Conservation (phyloP, 2,888 invertebrate species). For the Atherix ibis region DNA sequence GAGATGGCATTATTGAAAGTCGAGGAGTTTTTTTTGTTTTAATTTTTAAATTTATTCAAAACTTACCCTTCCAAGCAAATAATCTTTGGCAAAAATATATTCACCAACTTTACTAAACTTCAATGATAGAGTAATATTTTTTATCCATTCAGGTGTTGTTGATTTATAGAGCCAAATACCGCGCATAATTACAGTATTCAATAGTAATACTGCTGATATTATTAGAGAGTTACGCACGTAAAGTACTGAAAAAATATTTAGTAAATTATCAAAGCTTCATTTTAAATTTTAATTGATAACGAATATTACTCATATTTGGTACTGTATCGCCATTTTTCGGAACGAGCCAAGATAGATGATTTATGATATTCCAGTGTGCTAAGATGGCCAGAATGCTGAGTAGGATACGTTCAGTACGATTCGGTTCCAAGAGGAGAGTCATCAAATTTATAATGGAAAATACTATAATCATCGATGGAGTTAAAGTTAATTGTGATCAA, state of each 20-base stretch:
- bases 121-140: conserved; percentile 7
- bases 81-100: conserved; percentile 11
- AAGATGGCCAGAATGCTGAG: conserved; percentile 43
- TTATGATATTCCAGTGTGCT: conserved; percentile 43
- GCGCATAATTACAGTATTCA: conserved; percentile 11
- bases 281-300: too few species aligned
- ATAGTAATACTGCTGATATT: conserved; percentile 10
- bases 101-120: conserved; percentile 11
- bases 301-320: conserved; percentile 41
- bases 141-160: conserved; percentile 11
- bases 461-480: conserved; percentile 31
- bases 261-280: too few species aligned
- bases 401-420: conserved; percentile 38
- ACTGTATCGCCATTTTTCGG: conserved; percentile 42
- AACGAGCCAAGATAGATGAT: conserved; percentile 42
- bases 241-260: conserved; percentile 15
- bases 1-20: too few species aligned
- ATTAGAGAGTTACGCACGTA: conserved; percentile 15
- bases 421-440: conserved; percentile 40
- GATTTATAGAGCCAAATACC: conserved; percentile 7
- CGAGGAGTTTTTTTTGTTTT: too few species aligned
- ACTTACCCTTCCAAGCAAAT: conserved; percentile 11
- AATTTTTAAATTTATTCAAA: too few species aligned
- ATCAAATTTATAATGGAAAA: conserved; percentile 41
- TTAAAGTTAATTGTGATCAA: too few species aligned